Evolutionary conservation across 2,113 vertebrate species (phyloP).

Genomic region (Nibea albiflora): DNA sequence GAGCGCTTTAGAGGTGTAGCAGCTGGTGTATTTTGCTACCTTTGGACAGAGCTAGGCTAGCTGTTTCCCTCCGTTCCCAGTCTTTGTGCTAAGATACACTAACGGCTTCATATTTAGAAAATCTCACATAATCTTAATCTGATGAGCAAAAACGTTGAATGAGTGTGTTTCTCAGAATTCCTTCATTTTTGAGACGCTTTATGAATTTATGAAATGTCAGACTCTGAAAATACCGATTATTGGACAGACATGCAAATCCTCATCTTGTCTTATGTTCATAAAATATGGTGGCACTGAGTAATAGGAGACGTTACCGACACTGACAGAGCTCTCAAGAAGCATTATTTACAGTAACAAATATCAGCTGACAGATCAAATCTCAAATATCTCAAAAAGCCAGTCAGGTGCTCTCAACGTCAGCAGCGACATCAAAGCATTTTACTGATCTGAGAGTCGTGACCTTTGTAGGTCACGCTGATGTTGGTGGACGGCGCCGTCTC

Average conservation of each 20-base stretch:
- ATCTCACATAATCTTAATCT: too few species aligned
- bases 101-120: too few species aligned
- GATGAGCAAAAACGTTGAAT: too few species aligned
- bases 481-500: slow-evolving; percentile 89
- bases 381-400: not conserved
- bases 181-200: too few species aligned
- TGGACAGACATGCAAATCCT: too few species aligned
- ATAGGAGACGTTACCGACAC: not conserved
- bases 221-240: too few species aligned
- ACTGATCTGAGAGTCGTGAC: slow-evolving; percentile 49
- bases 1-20: too few species aligned
- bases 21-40: too few species aligned
- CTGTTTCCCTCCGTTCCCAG: too few species aligned
- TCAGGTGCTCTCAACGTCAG: not conserved
- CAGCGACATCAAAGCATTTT: slow-evolving; percentile 57
- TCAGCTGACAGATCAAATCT: not conserved
- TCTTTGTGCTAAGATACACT: too few species aligned
- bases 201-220: too few species aligned
- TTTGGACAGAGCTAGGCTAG: too few species aligned
- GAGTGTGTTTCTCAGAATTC: not conserved
- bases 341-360: not conserved
- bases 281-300: not conserved
- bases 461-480: slow-evolving; percentile 79
- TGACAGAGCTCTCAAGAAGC: not conserved
- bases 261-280: not conserved